These are phyloP conservation scores for Nowickia ferox DNA, from an alignment of 2,888 invertebrate species.

Conservation along the genomic window DNA sequence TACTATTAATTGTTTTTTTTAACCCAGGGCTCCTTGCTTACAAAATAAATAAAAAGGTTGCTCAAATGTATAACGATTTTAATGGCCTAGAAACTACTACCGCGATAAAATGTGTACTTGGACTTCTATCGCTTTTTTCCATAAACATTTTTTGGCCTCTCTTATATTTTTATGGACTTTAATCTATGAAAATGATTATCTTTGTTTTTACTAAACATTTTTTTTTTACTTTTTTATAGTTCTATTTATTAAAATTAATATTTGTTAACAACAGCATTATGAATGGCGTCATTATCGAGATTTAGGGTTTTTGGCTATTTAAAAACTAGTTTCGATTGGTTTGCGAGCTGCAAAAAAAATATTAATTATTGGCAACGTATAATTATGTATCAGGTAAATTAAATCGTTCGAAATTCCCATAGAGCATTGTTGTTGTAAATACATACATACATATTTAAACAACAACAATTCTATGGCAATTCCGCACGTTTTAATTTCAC, in stretches of 20 bases:
- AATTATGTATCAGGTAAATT: too few species aligned
- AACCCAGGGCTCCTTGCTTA: background rate
- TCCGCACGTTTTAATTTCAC: too few species aligned
- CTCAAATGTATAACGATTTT: background rate
- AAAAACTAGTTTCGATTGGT: too few species aligned
- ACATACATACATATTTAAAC: too few species aligned
- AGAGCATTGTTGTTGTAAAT: too few species aligned
- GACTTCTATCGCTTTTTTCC: background rate
- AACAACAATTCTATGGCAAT: too few species aligned
- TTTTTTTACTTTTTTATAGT: background rate
- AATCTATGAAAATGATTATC: background rate
- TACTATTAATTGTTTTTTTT: background rate
- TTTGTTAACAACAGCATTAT: background rate
- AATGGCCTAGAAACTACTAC: background rate
- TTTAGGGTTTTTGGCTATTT: too few species aligned
- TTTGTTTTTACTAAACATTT: background rate
- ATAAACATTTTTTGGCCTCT: background rate
- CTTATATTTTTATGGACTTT: too few species aligned
- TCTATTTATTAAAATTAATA: background rate
- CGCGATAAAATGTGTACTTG: background rate
- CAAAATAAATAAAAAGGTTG: background rate
- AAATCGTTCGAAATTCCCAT: too few species aligned
- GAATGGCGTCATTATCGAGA: background rate
- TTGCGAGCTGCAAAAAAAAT: too few species aligned
- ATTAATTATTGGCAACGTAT: too few species aligned